Conservation (phyloP, 1,140 invertebrate species). For the Micrasema minimum region DNA sequence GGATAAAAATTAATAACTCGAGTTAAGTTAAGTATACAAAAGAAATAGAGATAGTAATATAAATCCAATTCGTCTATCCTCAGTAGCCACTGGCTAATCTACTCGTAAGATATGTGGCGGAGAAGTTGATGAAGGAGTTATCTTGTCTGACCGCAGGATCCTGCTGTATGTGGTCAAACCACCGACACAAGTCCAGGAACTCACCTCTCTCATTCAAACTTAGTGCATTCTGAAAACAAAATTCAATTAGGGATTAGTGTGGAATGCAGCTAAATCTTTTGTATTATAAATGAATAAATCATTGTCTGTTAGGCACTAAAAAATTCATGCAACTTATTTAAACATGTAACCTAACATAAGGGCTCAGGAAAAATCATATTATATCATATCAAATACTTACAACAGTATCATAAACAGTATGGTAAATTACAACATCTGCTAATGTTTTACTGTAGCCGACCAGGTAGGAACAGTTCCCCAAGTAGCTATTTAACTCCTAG, state of each 20-base stretch:
- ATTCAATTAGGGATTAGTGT: no score
- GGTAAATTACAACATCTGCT: conserved; percentile 49
- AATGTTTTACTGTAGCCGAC: conserved; percentile 42
- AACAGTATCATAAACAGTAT: conserved; percentile 41
- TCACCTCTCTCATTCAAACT: conserved; percentile 70
- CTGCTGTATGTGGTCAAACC: conserved; percentile 76
- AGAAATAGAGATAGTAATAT: no score
- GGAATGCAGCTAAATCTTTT: no score
- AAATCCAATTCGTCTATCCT: no score
- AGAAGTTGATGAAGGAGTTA: conserved; percentile 70
- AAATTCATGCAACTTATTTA: no score
- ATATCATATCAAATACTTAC: conserved; percentile 47
- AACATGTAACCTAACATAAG: no score
- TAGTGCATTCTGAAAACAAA: conserved; percentile 62
- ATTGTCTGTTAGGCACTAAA: no score
- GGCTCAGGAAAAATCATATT: no score
- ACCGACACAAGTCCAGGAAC: conserved; percentile 72
- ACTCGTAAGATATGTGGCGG: conserved; percentile 64
- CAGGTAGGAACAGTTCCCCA: conserved; percentile 47
- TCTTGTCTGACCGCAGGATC: conserved; percentile 68
- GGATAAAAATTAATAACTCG: no score
- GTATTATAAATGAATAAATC: no score
- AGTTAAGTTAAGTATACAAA: no score
- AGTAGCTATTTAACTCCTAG: conserved; percentile 48
- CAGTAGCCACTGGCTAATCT: conserved; percentile 61